These are phyloP conservation scores for Microcebus murinus DNA, from an alignment of 2,113 vertebrate genomes.

Conservation along the genomic window DNA sequence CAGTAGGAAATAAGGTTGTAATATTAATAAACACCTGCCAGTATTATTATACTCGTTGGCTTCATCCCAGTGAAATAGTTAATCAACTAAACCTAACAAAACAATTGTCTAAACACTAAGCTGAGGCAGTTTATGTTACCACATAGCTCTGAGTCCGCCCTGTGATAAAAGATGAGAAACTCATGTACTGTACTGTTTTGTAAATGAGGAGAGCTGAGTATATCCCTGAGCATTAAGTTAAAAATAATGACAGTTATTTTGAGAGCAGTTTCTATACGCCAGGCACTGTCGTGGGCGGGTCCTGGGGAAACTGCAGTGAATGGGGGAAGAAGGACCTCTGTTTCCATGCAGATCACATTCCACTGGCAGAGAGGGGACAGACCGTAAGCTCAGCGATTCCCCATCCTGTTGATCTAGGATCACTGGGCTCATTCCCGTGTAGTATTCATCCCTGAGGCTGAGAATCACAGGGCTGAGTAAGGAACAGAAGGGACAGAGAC, in stretches of 20 bases:
- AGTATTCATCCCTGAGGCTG: not conserved
- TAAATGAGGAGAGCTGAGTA: not conserved
- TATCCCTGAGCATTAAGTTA: not conserved
- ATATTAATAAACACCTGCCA: constrained; percentile 83
- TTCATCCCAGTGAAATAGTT: constrained; percentile 74
- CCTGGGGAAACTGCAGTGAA: not conserved
- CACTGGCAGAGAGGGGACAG: not conserved
- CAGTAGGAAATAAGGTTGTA: constrained; percentile 77
- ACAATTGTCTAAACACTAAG: constrained; percentile 62
- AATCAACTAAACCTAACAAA: constrained; percentile 78
- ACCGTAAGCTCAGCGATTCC: not conserved
- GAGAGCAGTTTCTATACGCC: not conserved
- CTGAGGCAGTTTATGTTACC: constrained; percentile 28
- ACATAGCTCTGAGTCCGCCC: constrained; percentile 21
- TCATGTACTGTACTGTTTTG: not conserved
- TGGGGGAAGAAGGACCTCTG: not conserved
- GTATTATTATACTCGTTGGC: constrained; percentile 76
- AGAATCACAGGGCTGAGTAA: not conserved
- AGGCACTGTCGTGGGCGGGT: not conserved
- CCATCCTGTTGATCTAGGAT: not conserved
- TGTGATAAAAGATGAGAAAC: constrained; percentile 7
- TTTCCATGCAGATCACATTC: not conserved
- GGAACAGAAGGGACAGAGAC: not conserved
- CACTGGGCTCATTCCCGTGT: not conserved
- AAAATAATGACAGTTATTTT: not conserved